Evolutionary conservation across 2,797 vertebrate genomes (phyloP), one percentile per base, ranked within the genome.

Genomic region (Oceanodroma leucorhoa): DNA sequence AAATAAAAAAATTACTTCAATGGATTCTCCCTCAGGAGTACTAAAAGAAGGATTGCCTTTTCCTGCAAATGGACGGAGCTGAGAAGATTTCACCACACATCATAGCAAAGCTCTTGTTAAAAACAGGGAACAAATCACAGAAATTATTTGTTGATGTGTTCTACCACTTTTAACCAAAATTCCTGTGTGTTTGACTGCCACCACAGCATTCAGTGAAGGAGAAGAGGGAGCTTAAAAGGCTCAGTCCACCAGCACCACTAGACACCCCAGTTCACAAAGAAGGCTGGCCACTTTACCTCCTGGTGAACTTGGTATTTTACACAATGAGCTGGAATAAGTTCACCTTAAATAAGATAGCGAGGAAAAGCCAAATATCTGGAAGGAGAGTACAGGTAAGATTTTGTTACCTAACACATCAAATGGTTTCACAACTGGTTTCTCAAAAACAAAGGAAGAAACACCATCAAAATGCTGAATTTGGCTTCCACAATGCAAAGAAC

Each of bases 401-500:
- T 66, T 81, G 43, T 94, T 95, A 78, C 62, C 87, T 64, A 82
- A 94, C 60, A 67, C 69, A 81, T 93, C 45, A 86, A 82, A 69
- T 61, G 75, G 54, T 95, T 95, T 89, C 72, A 96, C 50, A 96
- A 92, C 34, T 81, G 69, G 30, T 88, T 38, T 95, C 70, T 91
- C 72, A 92, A 93, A 95, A 97, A 89, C 45, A 86, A 92, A 66
- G 11, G 13, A 24, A 58, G 32, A 94, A 85, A 51, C 0, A 0
- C 0, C 30, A 91, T 87, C 50, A 83, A 93, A 94, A 91, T 87
- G 90, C 94, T 93, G 93, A 95, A 96, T 97, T 97, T 76, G 48
- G 87, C 79, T 95, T 94, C 85, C 79, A 89, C 76, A 91, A 81
- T 79, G 84, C 95, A 88, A 91, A 57, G 90, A 97, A 95, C 97